Conservation (phyloP, 2,888 invertebrate genomes). For the Siphlonurus alternatus region DNA sequence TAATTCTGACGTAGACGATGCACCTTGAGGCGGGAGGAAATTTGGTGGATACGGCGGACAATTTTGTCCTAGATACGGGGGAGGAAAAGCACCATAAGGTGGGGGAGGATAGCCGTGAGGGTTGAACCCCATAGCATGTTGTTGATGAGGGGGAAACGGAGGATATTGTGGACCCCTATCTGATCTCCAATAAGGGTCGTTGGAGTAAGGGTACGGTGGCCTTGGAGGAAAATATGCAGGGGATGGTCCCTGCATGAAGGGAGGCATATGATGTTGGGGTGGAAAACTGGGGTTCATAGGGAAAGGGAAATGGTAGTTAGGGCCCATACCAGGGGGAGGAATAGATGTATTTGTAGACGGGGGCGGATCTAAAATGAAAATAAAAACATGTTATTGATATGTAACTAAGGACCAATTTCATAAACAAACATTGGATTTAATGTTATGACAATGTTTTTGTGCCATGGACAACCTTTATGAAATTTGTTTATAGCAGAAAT, state of each 20-base stretch:
- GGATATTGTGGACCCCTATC: background rate
- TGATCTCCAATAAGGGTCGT: constrained; percentile 4
- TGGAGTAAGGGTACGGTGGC: constrained; percentile 8
- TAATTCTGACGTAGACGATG: constrained; percentile 25
- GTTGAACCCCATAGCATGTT: background rate
- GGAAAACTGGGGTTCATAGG: background rate
- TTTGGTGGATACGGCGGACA: constrained; percentile 23
- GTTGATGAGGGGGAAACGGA: background rate
- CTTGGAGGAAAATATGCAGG: constrained; percentile 9
- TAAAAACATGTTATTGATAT: too few relatives aligned
- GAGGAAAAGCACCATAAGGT: constrained; percentile 8
- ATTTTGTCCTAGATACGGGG: constrained; percentile 23
- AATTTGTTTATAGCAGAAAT: too few relatives aligned
- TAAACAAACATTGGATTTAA: too few relatives aligned
- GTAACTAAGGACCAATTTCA: too few relatives aligned
- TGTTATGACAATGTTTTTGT: too few relatives aligned
- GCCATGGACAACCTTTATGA: too few relatives aligned
- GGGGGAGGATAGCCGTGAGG: constrained; percentile 6
- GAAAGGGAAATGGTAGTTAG: background rate
- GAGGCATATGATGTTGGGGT: background rate
- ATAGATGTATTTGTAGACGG: background rate
- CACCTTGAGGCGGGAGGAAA: constrained; percentile 24
- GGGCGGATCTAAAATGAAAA: too few relatives aligned
- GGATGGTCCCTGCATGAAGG: constrained; percentile 6
- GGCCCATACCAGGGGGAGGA: background rate